Base-by-base conservation (phyloP, 2,888 invertebrate species). In the Copidosoma aretas region DNA sequence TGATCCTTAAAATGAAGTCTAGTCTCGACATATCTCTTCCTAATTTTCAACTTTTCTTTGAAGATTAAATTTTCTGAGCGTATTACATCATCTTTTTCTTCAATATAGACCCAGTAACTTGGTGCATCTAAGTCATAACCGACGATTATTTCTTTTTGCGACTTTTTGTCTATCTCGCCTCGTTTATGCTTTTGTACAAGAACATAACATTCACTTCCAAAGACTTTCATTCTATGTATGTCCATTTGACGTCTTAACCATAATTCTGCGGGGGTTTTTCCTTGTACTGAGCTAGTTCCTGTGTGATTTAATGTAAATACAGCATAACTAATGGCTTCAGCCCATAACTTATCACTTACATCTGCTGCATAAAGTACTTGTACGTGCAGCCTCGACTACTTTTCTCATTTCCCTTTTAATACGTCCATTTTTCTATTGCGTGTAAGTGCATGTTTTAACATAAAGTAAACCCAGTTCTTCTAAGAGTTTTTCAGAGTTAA, bases 341-440 rank as follows among this genome's bases (percentile, higher is more conserved):
- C 63, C 58, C 63, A 68, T 39, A 68, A 58, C 3, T 63, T 63
- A n/a, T 63, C 59, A 19, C 57, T 46, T 25, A 69, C 22, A 43
- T 51, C 39, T 58, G 49, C 32, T 10, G 56, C 61, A 25, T 63
- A 54, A 43, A 76, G 70, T n/a, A 60, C 73, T 21, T 32, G 78
- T 71, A 54, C 77, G 73, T n/a, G 77, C 77, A 62, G 77, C 72
- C 67, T 79, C 78, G n/a, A 76, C 75, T 41, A 79, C 68, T 19
- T 77, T 79, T 46, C 78, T 67, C 76, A 79, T 79, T 74, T 79
- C 77, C 52, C 78, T 67, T 70, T 80, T 78, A 58, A 78, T 76
- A 65, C 77, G 59, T 25, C 77, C 77, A 70, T 79, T 80, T 71
- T 79, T 76, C 73, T 79, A 72, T 21, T 78, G 78, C 43, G 78